Base-by-base conservation (phyloP, 2,888 invertebrate species). In the Folsomia candida region DNA sequence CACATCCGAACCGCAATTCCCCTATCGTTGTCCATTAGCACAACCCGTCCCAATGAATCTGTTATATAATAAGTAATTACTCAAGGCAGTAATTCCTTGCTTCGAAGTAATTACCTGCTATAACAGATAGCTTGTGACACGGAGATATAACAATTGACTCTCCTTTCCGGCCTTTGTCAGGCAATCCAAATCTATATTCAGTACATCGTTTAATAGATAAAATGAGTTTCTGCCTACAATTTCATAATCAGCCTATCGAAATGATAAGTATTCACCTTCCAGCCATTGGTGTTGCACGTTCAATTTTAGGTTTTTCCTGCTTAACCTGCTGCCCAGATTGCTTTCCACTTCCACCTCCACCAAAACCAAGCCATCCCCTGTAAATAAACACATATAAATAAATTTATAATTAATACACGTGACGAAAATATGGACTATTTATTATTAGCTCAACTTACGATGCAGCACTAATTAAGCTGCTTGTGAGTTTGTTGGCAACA, bases 31-130 rank as follows among this genome's bases (percentile, higher is more conserved):
- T 98, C 96, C 37, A 98, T 84, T 20, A 99, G 85, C 58, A 91
- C 88, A 0, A 98, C 91, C 70, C 98, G 87, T 27, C 97, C 97
- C 81, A 93, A 87, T 78, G 89, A 89, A 83, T 98, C 98, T 0
- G 91, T 88, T 57, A n/a, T n/a, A n/a, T n/a, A n/a, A n/a, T n/a
- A n/a, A n/a, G n/a, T n/a, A n/a, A n/a, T n/a, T n/a, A n/a, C n/a
- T n/a, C n/a, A n/a, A n/a, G n/a, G n/a, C n/a, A n/a, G n/a, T n/a
- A n/a, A n/a, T n/a, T n/a, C n/a, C n/a, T n/a, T n/a, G n/a, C n/a
- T n/a, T n/a, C n/a, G n/a, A n/a, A n/a, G n/a, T n/a, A n/a, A n/a
- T n/a, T n/a, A n/a, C n/a, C n/a, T n/a, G n/a, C n/a, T n/a, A 94
- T 86, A 0, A 91, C 92, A 0, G 92, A 92, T 2, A 95, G 85